phyloP scores from a whole-genome alignment of 23 tunicate genomes.

The Halocynthia aurantium region DNA sequence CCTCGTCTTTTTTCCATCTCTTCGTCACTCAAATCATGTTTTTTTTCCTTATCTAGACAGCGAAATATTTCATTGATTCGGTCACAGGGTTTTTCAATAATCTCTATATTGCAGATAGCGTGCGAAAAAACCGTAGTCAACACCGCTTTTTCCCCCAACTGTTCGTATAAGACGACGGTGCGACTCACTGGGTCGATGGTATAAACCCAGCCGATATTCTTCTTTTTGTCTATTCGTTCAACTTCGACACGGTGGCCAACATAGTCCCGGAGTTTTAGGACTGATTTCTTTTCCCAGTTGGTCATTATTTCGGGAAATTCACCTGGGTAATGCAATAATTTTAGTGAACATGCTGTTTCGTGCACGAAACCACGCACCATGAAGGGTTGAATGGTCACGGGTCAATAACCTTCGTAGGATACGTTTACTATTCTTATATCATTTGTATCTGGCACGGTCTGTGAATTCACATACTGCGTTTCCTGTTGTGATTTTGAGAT shows the following conservation, averaged over 20 bases:
- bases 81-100: conserved; percentile 2
- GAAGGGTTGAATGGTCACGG: no score
- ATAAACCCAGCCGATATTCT: conserved; percentile 39
- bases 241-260: conserved; percentile 30
- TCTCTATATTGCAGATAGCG: neutral
- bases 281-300: no score
- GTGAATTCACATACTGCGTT: no score
- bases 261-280: neutral
- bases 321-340: no score
- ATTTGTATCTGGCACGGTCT: no score
- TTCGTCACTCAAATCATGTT: neutral
- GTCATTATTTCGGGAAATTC: no score
- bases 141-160: neutral
- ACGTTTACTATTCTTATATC: no score
- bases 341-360: no score
- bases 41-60: neutral
- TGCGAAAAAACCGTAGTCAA: conserved; percentile 14
- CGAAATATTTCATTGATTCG: neutral
- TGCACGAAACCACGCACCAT: no score
- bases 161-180: conserved; percentile 6
- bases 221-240: neutral
- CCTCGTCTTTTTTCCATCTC: conserved; percentile 14
- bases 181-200: conserved; percentile 40
- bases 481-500: no score
- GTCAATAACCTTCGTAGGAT: no score